phyloP scores from a whole-genome alignment of 2,797 vertebrate species.

The Rhabdomys pumilio region DNA sequence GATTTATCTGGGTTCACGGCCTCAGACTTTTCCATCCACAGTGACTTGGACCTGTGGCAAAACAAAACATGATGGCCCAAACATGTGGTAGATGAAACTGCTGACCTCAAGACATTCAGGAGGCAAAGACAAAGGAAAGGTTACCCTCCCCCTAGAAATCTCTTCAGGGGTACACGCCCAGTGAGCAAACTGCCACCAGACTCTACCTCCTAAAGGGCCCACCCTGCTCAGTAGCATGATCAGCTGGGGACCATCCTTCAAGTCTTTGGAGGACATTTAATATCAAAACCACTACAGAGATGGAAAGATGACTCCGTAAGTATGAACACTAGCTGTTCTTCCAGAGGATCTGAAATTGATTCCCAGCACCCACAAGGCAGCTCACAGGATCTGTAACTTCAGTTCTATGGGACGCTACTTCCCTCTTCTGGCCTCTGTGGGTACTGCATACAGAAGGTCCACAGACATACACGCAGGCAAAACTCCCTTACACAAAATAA shows the following conservation, averaged over 20 bases:
- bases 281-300: not conserved
- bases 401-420: not conserved
- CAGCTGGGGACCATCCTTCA: not conserved
- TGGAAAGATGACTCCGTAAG: no score
- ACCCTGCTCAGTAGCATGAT: not conserved
- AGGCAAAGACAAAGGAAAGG: not conserved
- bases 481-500: not conserved
- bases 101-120: no score
- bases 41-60: not conserved
- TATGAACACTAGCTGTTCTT: not conserved
- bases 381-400: not conserved
- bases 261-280: not conserved
- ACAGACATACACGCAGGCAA: not conserved
- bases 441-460: not conserved
- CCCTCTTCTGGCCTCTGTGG: not conserved
- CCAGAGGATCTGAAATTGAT: not conserved
- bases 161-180: not conserved
- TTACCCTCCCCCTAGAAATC: not conserved
- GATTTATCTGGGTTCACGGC: not conserved
- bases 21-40: not conserved
- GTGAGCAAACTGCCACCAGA: not conserved
- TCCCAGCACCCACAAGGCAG: not conserved
- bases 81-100: not conserved
- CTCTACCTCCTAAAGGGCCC: not conserved
- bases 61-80: not conserved